These are phyloP conservation scores for Oscheius sp. DNA, from an alignment of 2,888 invertebrate species.

Conservation along the genomic window DNA sequence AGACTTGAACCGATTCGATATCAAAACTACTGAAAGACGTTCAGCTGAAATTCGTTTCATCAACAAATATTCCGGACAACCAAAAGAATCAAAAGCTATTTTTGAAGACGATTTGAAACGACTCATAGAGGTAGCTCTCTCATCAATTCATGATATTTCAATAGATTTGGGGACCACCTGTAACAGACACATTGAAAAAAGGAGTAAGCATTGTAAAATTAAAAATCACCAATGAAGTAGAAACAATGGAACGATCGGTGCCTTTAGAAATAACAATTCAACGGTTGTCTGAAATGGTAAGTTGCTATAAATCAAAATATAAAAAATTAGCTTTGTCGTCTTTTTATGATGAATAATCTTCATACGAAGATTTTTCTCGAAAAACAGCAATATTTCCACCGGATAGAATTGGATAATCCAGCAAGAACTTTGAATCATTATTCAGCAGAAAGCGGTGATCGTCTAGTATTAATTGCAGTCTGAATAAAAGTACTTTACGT, in stretches of 20 bases:
- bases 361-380: constrained; percentile 35
- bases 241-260: constrained; percentile 14
- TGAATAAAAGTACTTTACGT: no score
- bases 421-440: constrained; percentile 44
- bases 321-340: constrained; percentile 39
- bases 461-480: constrained; percentile 32
- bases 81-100: constrained; percentile 30
- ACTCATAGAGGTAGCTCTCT: constrained; percentile 33
- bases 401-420: constrained; percentile 49
- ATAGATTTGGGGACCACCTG: constrained; percentile 43
- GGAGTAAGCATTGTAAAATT: constrained; percentile 38
- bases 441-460: constrained; percentile 46
- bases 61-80: constrained; percentile 46
- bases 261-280: constrained; percentile 42
- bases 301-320: not conserved
- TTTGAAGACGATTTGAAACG: constrained; percentile 46
- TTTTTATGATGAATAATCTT: constrained; percentile 34
- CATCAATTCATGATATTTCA: not conserved
- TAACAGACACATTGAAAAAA: constrained; percentile 36
- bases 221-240: constrained; percentile 22
- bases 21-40: constrained; percentile 50
- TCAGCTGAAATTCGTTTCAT: constrained; percentile 55
- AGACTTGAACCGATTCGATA: constrained; percentile 55
- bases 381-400: constrained; percentile 31
- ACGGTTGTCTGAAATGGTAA: constrained; percentile 44